Conservation (phyloP, 2,797 vertebrate genomes). For the Pseudochaenichthys georgianus region DNA sequence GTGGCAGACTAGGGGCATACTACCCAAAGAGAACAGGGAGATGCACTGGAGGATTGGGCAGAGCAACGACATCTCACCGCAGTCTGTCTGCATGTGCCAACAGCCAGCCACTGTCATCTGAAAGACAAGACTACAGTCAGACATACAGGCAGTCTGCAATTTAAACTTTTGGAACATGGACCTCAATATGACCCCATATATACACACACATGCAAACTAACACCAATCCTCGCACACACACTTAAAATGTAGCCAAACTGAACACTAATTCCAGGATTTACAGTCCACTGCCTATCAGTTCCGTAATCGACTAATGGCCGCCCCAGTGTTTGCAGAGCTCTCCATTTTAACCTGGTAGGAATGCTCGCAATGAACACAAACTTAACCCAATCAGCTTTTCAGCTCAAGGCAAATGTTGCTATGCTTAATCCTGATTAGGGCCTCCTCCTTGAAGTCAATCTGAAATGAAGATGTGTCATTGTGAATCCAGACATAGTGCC, state of each 20-base stretch:
- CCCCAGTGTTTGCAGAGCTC: slow-evolving; percentile 47
- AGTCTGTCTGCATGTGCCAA: slow-evolving; percentile 54
- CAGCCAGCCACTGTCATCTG: slow-evolving; percentile 45
- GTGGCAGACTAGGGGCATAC: slow-evolving; percentile 61
- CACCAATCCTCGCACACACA: slow-evolving; percentile 5
- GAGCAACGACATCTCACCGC: slow-evolving; percentile 45
- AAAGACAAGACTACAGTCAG: slow-evolving; percentile 44
- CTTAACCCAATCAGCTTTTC: slow-evolving; percentile 46
- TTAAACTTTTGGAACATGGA: not conserved
- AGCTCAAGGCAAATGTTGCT: slow-evolving; percentile 57
- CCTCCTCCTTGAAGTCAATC: slow-evolving; percentile 59
- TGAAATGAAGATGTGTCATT: slow-evolving; percentile 73
- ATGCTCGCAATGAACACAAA: slow-evolving; percentile 37
- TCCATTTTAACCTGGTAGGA: slow-evolving; percentile 55
- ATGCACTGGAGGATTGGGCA: slow-evolving; percentile 49
- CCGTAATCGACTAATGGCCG: slow-evolving; percentile 55
- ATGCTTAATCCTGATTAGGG: slow-evolving; percentile 60
- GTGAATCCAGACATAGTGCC: slow-evolving; percentile 66
- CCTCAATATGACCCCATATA: slow-evolving; percentile 13
- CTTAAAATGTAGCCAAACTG: slow-evolving; percentile 23
- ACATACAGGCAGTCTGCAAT: slow-evolving; percentile 26
- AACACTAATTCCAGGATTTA: slow-evolving; percentile 51
- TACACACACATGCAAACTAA: not conserved
- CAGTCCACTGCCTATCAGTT: slow-evolving; percentile 53
- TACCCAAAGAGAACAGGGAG: slow-evolving; percentile 52